Base-by-base conservation (phyloP, 2,797 vertebrate species). In the Steatocranus sp. region DNA sequence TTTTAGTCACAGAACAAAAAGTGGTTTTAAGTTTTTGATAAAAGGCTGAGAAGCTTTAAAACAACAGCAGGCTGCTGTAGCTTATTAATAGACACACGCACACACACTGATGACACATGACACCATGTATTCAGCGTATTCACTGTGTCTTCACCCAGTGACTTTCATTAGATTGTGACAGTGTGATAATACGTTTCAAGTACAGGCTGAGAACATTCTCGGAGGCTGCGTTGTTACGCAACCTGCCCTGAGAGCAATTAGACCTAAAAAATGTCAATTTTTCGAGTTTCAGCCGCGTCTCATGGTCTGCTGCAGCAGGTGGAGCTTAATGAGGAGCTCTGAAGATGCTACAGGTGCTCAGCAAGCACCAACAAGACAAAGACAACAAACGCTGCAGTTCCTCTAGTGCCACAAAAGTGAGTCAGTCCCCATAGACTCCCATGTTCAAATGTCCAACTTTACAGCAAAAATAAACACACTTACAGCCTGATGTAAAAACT, bases 101-200 rank as follows among this genome's bases (percentile, higher is more conserved):
- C 68, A 2, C 38, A 38, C 53, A 68, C 56, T 10, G 48, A 80
- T 81, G 48, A 54, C 66, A 54, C 30, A 49, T 41, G 46, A 76
- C 54, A 75, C 79, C 73, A 38, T 17, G 48, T 80, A 63, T 81
- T 73, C 78, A 73, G 4, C 11, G 78, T 23, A 80, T 73, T 70
- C 36, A 7, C 76, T 9, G 56, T 11, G 27, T 63, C 76, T 78
- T 63, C 76, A 75, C n/a, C 48, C 48, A 51, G 48, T 36, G 48
- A 7, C 56, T 61, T 54, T 15, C 56, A 34, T 61, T 36, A 51
- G 30, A 49, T 63, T 50, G 32, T 78, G 58, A 66, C 32, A 61
- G 46, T 48, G 48, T 66, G 56, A 78, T 78, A 61, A 61, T 46
- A 61, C 8, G 8, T 46, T 41, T 78, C 27, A 48, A 46, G 54